Conservation (phyloP, 2,888 invertebrate genomes). For the Agriopis aurantiaria region DNA sequence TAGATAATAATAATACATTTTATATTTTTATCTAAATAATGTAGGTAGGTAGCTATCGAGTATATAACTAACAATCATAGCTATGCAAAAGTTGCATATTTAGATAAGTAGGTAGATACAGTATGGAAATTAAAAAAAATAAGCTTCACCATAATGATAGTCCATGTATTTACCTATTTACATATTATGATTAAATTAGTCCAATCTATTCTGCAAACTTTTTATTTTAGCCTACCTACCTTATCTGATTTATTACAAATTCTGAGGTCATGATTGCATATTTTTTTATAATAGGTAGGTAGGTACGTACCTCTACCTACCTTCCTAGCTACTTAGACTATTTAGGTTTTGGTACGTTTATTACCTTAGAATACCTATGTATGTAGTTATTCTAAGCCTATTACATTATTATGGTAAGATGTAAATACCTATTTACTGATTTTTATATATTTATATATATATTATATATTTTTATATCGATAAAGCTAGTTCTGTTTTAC, state of each 20-base stretch:
- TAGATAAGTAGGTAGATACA: background rate
- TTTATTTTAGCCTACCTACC: background rate
- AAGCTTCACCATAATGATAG: too few species aligned
- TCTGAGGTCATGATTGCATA: background rate
- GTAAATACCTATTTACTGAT: too few species aligned
- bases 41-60: constrained; percentile 16
- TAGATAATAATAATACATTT: constrained; percentile 34
- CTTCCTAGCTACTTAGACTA: background rate
- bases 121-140: background rate
- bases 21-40: constrained; percentile 19
- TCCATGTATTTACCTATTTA: background rate
- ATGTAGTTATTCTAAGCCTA: too few species aligned
- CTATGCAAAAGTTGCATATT: constrained; percentile 16
- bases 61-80: constrained; percentile 10
- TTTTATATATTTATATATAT: too few species aligned
- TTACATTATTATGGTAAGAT: too few species aligned
- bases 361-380: too few species aligned
- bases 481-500: too few species aligned
- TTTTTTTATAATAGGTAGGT: background rate
- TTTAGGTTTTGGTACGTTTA: too few species aligned
- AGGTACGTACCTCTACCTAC: background rate
- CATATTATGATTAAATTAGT: background rate
- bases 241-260: constrained; percentile 6
- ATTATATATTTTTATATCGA: too few species aligned
- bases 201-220: background rate